phyloP scores from a whole-genome alignment of 2,113 vertebrate species.

The Rana temporaria region DNA sequence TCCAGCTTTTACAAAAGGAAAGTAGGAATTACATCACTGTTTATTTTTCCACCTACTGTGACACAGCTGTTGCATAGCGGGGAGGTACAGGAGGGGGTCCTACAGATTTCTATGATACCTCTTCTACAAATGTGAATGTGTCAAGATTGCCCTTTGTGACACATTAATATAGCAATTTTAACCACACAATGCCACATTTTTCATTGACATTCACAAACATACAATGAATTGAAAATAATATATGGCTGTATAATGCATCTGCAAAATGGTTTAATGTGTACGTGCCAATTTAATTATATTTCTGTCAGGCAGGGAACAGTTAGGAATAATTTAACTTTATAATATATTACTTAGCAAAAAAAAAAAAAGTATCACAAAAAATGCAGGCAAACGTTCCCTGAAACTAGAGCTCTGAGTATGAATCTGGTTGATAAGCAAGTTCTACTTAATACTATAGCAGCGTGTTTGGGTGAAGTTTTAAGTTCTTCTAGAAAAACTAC shows the following conservation, averaged over 20 bases:
- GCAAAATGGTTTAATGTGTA: conserved; percentile 30
- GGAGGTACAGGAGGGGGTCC: conserved; percentile 52
- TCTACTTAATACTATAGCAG: background rate
- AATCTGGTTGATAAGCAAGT: background rate
- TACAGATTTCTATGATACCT: conserved; percentile 32
- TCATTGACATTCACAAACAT: conserved; percentile 16
- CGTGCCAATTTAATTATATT: conserved; percentile 55
- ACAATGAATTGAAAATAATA: conserved; percentile 36
- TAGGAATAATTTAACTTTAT: conserved; percentile 27
- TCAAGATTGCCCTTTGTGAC: conserved; percentile 35
- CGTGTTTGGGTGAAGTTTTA: too few relatives aligned
- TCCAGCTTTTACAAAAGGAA: conserved; percentile 15
- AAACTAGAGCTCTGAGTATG: background rate
- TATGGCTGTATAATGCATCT: conserved; percentile 34
- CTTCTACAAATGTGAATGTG: conserved; percentile 31
- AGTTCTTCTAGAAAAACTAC: too few relatives aligned
- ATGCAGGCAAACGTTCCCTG: conserved; percentile 8
- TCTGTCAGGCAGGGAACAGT: conserved; percentile 20
- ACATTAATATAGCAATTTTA: conserved; percentile 44
- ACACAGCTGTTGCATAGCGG: conserved; percentile 53
- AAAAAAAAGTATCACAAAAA: conserved; percentile 19
- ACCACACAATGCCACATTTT: conserved; percentile 41
- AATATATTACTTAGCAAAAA: conserved; percentile 14
- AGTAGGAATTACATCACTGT: conserved; percentile 4
- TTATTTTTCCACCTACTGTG: conserved; percentile 53